Evolutionary conservation across 2,888 invertebrate genomes (phyloP).

Genomic region (Erebia aethiops): DNA sequence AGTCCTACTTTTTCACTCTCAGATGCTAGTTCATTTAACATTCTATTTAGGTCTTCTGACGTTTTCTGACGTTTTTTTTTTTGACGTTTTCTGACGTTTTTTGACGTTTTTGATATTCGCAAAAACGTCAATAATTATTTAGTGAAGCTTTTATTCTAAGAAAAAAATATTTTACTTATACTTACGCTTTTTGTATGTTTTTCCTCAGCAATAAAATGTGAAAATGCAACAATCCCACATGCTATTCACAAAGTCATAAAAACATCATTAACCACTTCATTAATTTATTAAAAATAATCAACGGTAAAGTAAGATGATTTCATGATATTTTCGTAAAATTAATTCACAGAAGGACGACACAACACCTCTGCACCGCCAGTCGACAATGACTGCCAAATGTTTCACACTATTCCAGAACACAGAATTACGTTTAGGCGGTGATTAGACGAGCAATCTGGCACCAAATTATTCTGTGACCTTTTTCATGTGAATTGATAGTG

Average conservation of each 20-base stretch:
- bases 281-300: not conserved
- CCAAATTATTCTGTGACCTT: not conserved
- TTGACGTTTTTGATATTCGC: no score
- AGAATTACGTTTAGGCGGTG: not conserved
- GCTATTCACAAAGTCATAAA: not conserved
- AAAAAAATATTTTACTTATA: no score
- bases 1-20: no score
- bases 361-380: conserved; percentile 20
- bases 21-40: no score
- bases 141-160: no score
- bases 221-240: not conserved
- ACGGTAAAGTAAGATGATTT: not conserved
- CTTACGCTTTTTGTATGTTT: no score
- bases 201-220: no score
- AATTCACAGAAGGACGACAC: conserved; percentile 9
- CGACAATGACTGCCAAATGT: conserved; percentile 29
- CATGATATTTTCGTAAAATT: not conserved
- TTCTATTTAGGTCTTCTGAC: no score
- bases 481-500: not conserved
- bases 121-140: no score
- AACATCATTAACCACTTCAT: not conserved
- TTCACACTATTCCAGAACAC: conserved; percentile 2
- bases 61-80: no score
- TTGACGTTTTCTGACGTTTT: no score
- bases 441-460: not conserved